A percentile compares a stretch with the other conserved stretches of the same genome.
These are phyloP conservation scores for Dromococcyx pavoninus DNA, from an alignment of 2,797 vertebrate species.

Conservation along the genomic window DNA sequence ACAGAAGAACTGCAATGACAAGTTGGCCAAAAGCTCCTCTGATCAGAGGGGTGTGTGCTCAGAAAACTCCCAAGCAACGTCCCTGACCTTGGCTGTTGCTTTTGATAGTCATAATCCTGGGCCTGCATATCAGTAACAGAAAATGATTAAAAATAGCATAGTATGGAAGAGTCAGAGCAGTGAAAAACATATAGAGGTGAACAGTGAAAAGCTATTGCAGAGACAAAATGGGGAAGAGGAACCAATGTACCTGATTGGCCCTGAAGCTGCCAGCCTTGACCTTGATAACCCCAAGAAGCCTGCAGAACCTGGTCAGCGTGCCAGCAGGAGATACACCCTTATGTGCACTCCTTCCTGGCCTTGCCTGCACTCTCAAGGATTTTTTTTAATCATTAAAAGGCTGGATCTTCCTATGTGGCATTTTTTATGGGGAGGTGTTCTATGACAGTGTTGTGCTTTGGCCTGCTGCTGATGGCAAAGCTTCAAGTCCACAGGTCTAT, in stretches of 20 bases:
- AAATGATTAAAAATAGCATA: neutral
- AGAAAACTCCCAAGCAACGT: neutral
- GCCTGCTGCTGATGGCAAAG: neutral
- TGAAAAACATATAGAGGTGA: neutral
- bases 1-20: neutral
- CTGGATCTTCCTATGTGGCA: neutral
- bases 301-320: neutral
- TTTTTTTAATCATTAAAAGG: neutral
- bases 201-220: neutral
- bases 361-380: neutral
- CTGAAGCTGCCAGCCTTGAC: neutral
- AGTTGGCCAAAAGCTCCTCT: neutral
- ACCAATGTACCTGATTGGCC: neutral
- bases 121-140: neutral
- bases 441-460: neutral
- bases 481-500: neutral
- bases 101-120: neutral
- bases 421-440: rapidly evolving
- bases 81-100: neutral
- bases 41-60: neutral
- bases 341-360: neutral
- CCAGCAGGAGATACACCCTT: neutral
- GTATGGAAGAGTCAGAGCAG: neutral
- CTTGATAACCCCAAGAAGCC: neutral
- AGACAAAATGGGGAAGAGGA: neutral